These are phyloP conservation scores for Musca domestica DNA, from an alignment of 1,140 invertebrate genomes.

Conservation along the genomic window DNA sequence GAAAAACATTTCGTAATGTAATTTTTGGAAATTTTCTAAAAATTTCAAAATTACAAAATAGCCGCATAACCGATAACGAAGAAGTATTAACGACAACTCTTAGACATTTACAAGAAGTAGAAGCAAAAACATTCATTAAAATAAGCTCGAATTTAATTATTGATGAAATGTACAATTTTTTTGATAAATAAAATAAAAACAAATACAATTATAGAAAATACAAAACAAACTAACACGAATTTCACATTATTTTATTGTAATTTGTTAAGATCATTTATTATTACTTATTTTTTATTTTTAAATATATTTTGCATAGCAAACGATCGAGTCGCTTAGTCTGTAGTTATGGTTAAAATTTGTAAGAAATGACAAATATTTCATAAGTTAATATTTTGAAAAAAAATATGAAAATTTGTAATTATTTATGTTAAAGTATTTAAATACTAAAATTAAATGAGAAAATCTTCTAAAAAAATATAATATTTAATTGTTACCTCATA, in stretches of 20 bases:
- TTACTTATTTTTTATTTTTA: not conserved
- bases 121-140: too few species aligned
- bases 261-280: not conserved
- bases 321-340: constrained; percentile 17
- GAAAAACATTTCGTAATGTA: too few species aligned
- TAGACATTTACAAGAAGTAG: too few species aligned
- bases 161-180: too few species aligned
- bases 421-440: constrained; percentile 13
- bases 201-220: too few species aligned
- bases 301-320: constrained; percentile 7
- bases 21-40: too few species aligned
- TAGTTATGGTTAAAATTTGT: constrained; percentile 3
- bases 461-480: not conserved
- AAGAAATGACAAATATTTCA: not conserved
- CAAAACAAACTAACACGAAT: too few species aligned
- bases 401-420: constrained; percentile 10
- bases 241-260: too few species aligned
- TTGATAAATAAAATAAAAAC: too few species aligned
- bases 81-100: too few species aligned
- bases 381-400: not conserved
- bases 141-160: not conserved
- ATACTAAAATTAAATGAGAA: not conserved
- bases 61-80: too few species aligned
- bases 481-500: constrained; percentile 4
- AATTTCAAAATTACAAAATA: too few species aligned